Base-by-base conservation (phyloP, 2,888 invertebrate species). In the Agrypnus murinus region DNA sequence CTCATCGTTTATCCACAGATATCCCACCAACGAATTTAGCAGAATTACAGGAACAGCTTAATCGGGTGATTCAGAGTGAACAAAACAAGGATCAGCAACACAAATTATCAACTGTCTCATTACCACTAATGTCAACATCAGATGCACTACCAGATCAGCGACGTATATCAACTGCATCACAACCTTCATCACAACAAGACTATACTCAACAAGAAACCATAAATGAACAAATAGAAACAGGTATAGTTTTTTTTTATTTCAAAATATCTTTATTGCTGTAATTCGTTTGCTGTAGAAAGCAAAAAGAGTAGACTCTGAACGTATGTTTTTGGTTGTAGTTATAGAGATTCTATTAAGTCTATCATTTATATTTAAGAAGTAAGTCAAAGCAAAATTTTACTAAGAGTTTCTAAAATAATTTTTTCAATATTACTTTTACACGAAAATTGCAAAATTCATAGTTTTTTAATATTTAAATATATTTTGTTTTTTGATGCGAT, bases 11-110 rank as follows among this genome's bases (percentile, higher is more conserved):
- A 38, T 81, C 82, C 6, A 77, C 74, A n/a, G 80, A 81, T 5
- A 77, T 79, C 17, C 81, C 83, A 0, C 80, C 80, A 0, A 82
- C 81, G 74, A 84, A 84, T 74, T 75, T 84, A 15, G 81, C 79
- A 15, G 84, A 84, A 74, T 74, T 84, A 45, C 83, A 85, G 59
- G 82, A 84, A 69, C 83, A 84, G 72, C 73, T 84, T 46, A 81
- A 81, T 0, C 63, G 74, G 38, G 76, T 77, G 19, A 71, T 77
- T 34, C 78, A 78, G 12, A 84, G 84, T 69, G 84, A 82, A 12
- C 40, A 40, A 12, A 2, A 40, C 2, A 2, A 10, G 7, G 3
- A 40, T 3, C 36, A 34, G 10, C 75, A 79, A 15, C 79, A 82
- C 57, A 74, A 82, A 48, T 68, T 82, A 9, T 83, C 83, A 3